Percentiles rank a stretch among this genome's conserved stretches.
Evolutionary conservation across 2,797 vertebrate species (phyloP).

Genomic region (Squalus acanthias): DNA sequence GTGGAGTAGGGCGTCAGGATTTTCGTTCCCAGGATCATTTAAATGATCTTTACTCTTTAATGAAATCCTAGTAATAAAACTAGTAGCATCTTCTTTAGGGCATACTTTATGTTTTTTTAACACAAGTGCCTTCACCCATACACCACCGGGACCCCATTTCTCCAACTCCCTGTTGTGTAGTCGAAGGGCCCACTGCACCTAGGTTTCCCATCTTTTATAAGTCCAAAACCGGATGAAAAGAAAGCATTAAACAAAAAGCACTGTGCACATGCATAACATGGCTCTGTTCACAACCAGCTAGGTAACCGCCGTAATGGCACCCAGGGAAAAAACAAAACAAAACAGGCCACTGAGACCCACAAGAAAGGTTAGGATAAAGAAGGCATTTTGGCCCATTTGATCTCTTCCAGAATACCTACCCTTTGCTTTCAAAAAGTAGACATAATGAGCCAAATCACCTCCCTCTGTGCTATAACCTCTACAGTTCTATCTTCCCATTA

Average conservation of each 20-base stretch:
- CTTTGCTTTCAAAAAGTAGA: neutral
- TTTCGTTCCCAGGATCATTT: neutral
- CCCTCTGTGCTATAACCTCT: neutral
- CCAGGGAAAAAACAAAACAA: neutral
- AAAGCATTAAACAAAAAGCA: neutral
- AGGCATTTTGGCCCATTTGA: neutral
- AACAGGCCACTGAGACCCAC: neutral
- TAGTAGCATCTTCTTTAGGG: neutral
- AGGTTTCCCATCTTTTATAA: neutral
- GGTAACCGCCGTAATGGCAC: neutral
- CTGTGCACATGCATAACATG: neutral
- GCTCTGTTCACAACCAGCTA: neutral
- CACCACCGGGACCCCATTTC: neutral
- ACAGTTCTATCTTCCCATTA: neutral
- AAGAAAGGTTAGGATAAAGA: neutral
- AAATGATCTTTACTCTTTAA: neutral
- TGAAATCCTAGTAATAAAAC: neutral
- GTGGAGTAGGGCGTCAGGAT: neutral
- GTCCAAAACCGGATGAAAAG: neutral
- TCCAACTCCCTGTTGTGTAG: neutral
- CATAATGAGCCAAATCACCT: neutral
- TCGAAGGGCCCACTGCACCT: neutral
- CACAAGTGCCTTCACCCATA: neutral
- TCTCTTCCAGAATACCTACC: neutral
- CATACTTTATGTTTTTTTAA: no score